These are phyloP conservation scores for Stomatorhinus ivindoensis DNA, from an alignment of 2,113 vertebrate genomes.

Conservation along the genomic window DNA sequence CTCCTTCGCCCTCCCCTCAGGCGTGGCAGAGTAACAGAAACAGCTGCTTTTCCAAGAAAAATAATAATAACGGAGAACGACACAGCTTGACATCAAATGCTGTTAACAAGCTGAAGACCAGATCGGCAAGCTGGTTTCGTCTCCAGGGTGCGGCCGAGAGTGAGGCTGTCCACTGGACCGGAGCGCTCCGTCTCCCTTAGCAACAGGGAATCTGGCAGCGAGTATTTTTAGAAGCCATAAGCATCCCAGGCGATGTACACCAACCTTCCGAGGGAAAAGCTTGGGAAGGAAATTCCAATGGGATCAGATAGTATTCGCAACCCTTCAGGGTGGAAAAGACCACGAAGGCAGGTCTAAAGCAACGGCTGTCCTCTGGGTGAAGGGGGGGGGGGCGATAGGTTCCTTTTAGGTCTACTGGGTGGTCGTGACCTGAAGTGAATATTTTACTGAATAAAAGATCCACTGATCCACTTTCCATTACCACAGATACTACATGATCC, in stretches of 20 bases:
- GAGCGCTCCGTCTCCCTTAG: conserved; percentile 58
- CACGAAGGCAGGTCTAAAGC: neutral
- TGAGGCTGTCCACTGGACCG: conserved; percentile 23
- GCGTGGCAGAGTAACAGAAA: neutral
- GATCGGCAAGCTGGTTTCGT: neutral
- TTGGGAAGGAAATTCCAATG: neutral
- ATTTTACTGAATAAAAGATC: neutral
- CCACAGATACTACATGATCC: neutral
- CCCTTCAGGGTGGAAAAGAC: neutral
- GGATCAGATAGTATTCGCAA: neutral
- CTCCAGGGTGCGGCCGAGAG: neutral
- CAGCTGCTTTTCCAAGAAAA: neutral
- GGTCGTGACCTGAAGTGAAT: neutral
- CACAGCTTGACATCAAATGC: neutral
- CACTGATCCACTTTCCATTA: neutral
- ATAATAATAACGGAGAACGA: neutral
- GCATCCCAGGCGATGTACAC: conserved; percentile 36
- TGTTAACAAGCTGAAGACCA: neutral
- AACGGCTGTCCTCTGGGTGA: neutral
- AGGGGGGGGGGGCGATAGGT: neutral
- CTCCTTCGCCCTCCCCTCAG: neutral
- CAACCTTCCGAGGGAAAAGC: neutral
- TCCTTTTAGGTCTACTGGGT: neutral
- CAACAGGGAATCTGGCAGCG: conserved; percentile 60
- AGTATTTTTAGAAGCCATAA: conserved; percentile 64